Percentiles rank a stretch among this genome's conserved stretches.
Evolutionary conservation across 2,113 vertebrate species (phyloP).

Genomic region (Lathamus discolor): DNA sequence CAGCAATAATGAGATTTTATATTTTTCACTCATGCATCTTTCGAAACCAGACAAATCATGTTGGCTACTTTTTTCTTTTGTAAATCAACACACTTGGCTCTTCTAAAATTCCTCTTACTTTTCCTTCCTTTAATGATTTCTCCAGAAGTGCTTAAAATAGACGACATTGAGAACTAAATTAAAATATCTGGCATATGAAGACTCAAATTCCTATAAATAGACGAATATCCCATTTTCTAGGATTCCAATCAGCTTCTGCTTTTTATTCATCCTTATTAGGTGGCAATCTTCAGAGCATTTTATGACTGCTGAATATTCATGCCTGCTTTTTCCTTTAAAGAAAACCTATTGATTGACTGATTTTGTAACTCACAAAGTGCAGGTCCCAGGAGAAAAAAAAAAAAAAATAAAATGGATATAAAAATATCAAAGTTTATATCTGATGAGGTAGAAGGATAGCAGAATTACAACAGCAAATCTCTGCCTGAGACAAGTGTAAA

Average conservation of each 20-base stretch:
- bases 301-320: background rate
- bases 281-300: background rate
- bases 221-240: background rate
- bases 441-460: background rate
- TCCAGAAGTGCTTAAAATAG: background rate
- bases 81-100: background rate
- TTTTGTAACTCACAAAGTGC: background rate
- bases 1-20: background rate
- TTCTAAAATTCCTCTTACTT: background rate
- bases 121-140: slow-evolving; percentile 7
- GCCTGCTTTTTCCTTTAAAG: background rate
- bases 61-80: background rate
- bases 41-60: background rate
- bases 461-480: background rate
- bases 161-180: background rate
- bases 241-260: background rate
- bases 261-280: background rate
- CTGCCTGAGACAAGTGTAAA: background rate
- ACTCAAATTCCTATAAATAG: background rate
- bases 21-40: background rate
- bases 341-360: background rate
- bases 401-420: background rate
- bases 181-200: background rate
- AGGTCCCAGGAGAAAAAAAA: background rate
- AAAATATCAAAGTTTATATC: background rate